phyloP scores from a whole-genome alignment of 2,113 vertebrate species.

The Atlantisia rogersi region DNA sequence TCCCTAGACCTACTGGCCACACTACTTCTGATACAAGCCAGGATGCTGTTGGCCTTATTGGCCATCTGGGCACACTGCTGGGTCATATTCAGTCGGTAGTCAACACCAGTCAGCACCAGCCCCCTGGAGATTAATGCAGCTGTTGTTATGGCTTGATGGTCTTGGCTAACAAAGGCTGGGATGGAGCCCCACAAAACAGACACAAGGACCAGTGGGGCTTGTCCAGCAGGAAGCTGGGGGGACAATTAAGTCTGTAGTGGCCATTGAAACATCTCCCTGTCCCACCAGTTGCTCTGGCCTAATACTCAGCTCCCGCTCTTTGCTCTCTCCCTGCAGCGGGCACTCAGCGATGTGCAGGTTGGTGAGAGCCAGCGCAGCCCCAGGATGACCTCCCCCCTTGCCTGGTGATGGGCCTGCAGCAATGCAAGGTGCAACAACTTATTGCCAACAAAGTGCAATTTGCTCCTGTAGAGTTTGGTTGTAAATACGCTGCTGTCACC shows the following conservation, averaged over 20 bases:
- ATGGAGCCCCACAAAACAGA: not conserved
- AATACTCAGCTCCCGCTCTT: not conserved
- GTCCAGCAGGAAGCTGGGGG: rapidly evolving
- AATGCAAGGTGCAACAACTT: not conserved
- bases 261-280: not conserved
- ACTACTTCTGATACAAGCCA: too few relatives aligned
- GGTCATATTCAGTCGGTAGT: too few relatives aligned
- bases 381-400: slow-evolving; percentile 87
- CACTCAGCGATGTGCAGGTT: slow-evolving; percentile 87
- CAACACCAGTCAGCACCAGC: not conserved
- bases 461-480: not conserved
- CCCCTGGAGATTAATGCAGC: not conserved
- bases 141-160: too few relatives aligned
- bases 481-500: slow-evolving; percentile 20
- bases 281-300: not conserved
- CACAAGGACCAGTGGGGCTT: not conserved
- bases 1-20: too few relatives aligned
- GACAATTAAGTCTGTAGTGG: not conserved
- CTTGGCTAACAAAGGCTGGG: not conserved
- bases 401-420: slow-evolving; percentile 81
- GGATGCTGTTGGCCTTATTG: too few relatives aligned
- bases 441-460: slow-evolving; percentile 64
- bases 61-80: too few relatives aligned
- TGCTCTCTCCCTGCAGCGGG: slow-evolving; percentile 79
- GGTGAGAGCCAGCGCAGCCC: slow-evolving; percentile 87